Percentiles rank a stretch among this genome's conserved stretches.
Evolutionary conservation across 2,888 invertebrate genomes (phyloP).

Genomic region (Lepidochrysops patricia): DNA sequence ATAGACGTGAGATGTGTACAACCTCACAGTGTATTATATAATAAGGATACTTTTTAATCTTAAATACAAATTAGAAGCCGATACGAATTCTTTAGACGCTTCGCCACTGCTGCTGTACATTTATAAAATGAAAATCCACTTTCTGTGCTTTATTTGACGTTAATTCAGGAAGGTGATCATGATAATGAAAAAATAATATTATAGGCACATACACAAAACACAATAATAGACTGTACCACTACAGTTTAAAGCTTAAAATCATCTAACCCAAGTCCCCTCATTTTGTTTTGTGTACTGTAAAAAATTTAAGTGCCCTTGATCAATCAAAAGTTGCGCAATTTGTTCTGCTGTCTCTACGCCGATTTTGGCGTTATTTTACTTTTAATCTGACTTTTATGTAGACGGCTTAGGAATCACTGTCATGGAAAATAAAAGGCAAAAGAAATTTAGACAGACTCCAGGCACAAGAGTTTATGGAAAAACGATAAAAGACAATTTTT

Average conservation of each 20-base stretch:
- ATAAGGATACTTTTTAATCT: no score
- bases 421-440: no score
- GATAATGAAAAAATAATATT: not conserved
- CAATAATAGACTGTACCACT: not conserved
- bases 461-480: not conserved
- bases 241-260: not conserved
- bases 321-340: constrained; percentile 17
- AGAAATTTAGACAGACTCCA: no score
- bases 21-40: no score
- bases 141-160: not conserved
- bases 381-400: constrained; percentile 6
- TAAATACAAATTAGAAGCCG: no score
- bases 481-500: not conserved
- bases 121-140: not conserved
- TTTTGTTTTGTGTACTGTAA: constrained; percentile 15
- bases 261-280: not conserved
- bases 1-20: no score
- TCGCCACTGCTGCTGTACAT: no score
- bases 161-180: not conserved
- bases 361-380: not conserved
- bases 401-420: no score
- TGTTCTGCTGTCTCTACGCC: constrained; percentile 12
- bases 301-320: constrained; percentile 14
- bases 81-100: no score
- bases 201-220: not conserved